phyloP scores from a whole-genome alignment of 2,888 invertebrate genomes.

The Ectemnius lituratus region DNA sequence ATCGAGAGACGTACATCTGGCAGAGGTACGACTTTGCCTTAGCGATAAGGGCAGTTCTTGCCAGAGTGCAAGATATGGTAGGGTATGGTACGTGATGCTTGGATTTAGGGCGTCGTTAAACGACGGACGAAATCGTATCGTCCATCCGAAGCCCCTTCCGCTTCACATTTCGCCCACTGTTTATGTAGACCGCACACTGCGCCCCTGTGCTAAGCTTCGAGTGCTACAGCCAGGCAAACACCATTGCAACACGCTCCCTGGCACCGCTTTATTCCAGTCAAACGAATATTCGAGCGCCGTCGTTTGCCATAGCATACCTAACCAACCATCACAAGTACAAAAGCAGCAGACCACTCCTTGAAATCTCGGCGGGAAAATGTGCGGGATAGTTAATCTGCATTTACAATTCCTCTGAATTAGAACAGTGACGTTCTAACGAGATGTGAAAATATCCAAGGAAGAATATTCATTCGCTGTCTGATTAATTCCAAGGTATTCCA shows the following conservation, averaged over 20 bases:
- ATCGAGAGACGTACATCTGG: background rate
- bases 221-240: background rate
- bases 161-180: slow-evolving; percentile 2
- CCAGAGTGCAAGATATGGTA: too few relatives aligned
- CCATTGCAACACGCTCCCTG: background rate
- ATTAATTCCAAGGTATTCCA: too few relatives aligned
- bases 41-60: background rate
- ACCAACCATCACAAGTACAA: background rate
- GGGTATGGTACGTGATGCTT: background rate
- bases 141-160: slow-evolving; percentile 5
- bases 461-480: too few relatives aligned
- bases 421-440: too few relatives aligned
- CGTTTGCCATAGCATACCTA: background rate
- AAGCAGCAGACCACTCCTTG: too few relatives aligned
- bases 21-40: background rate
- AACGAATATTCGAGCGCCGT: slow-evolving; percentile 1
- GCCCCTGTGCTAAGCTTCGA: background rate
- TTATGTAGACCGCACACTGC: background rate
- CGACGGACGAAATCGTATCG: slow-evolving; percentile 7
- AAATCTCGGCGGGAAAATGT: too few relatives aligned
- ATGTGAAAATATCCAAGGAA: too few relatives aligned
- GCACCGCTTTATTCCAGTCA: background rate
- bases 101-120: slow-evolving; percentile 16
- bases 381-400: too few relatives aligned
- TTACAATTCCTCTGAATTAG: too few relatives aligned